Percentiles rank a stretch among this genome's conserved stretches.
Conservation (phyloP, 1,140 invertebrate species). For the Ostrea denselamellosa region DNA sequence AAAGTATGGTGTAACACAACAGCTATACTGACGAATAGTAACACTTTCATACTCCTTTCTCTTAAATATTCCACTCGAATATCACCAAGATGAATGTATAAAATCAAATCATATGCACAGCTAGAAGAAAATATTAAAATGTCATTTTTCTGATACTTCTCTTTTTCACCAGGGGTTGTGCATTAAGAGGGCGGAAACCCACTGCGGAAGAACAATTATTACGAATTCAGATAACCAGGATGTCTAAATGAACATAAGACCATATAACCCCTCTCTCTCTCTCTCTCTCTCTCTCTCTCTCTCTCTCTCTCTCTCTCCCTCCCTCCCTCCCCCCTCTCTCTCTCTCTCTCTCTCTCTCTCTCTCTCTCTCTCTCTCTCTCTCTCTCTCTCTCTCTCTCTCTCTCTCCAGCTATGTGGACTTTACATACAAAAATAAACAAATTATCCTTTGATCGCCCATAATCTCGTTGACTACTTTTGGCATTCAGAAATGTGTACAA, state of each 20-base stretch:
- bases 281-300: constrained; percentile 33
- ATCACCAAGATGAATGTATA: background rate
- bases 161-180: background rate
- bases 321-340: constrained; percentile 32
- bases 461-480: background rate
- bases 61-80: background rate
- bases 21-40: background rate
- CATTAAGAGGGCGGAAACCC: background rate
- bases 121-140: background rate
- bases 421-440: background rate
- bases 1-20: background rate
- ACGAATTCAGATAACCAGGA: background rate
- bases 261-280: constrained; percentile 13
- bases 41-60: background rate
- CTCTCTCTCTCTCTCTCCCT: background rate
- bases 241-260: constrained; percentile 24
- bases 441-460: background rate
- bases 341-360: background rate
- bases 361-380: constrained; percentile 30
- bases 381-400: constrained; percentile 8
- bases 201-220: background rate
- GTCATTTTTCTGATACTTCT: background rate
- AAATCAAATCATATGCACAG: background rate
- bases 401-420: background rate
- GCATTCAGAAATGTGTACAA: background rate